A percentile compares a stretch with the other conserved stretches of the same genome.
These are phyloP conservation scores for Phaonia tiefii DNA, from an alignment of 2,888 invertebrate species.

Conservation along the genomic window DNA sequence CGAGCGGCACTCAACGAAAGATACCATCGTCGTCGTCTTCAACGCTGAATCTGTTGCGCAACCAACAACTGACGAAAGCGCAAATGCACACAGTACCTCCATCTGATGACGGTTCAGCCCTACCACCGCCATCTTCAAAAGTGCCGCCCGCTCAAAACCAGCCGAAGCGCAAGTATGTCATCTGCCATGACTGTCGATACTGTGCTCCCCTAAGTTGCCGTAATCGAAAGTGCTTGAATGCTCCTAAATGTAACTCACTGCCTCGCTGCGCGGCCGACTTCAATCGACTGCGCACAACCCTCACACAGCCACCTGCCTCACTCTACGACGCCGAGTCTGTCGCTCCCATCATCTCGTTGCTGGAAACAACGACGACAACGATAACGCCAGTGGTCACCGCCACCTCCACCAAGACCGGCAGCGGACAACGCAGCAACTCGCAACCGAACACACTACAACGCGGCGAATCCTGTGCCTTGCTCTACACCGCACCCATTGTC, in stretches of 20 bases:
- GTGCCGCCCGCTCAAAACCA: slow-evolving; percentile 69
- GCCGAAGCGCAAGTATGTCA: slow-evolving; percentile 71
- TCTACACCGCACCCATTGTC: slow-evolving; percentile 55
- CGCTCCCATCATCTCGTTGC: slow-evolving; percentile 21
- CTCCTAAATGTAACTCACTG: slow-evolving; percentile 81
- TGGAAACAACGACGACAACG: neutral
- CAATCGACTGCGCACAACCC: slow-evolving; percentile 78
- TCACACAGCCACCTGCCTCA: slow-evolving; percentile 76
- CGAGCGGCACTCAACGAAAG: slow-evolving; percentile 66
- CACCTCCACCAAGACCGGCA: neutral
- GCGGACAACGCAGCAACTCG: slow-evolving; percentile 77
- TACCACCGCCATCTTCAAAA: slow-evolving; percentile 71
- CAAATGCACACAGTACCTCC: slow-evolving; percentile 77
- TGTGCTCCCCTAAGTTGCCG: slow-evolving; percentile 80
- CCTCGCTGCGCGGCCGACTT: slow-evolving; percentile 80
- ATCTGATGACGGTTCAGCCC: slow-evolving; percentile 72
- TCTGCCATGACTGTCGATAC: slow-evolving; percentile 79
- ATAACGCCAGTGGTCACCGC: slow-evolving; percentile 2
- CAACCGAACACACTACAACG: slow-evolving; percentile 79
- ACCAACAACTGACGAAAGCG: slow-evolving; percentile 74
- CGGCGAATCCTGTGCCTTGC: slow-evolving; percentile 78
- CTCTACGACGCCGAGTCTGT: slow-evolving; percentile 73
- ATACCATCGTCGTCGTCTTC: slow-evolving; percentile 73
- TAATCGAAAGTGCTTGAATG: slow-evolving; percentile 80
- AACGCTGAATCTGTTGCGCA: slow-evolving; percentile 75